These are phyloP conservation scores for Peucedramus taeniatus DNA, from an alignment of 2,113 vertebrate species.

Conservation along the genomic window DNA sequence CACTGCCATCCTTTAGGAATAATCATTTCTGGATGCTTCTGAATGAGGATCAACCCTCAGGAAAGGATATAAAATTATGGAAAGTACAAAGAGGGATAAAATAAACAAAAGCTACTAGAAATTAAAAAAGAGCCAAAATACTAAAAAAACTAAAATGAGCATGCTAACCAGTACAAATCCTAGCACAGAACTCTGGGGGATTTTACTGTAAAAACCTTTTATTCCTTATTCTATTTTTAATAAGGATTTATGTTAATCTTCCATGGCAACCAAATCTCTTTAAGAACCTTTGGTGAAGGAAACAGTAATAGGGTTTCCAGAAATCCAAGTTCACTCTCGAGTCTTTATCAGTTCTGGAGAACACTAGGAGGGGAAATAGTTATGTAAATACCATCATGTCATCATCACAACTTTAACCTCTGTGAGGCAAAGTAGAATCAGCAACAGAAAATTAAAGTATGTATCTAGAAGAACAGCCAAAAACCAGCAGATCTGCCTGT, in stretches of 20 bases:
- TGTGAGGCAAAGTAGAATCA: not conserved
- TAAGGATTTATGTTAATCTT: constrained; percentile 22
- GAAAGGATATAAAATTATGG: not conserved
- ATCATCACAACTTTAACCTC: not conserved
- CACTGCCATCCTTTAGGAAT: not conserved
- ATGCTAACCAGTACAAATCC: not conserved
- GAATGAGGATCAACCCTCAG: not conserved
- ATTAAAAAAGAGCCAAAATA: not conserved
- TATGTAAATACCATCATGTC: not conserved
- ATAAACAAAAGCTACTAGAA: not conserved
- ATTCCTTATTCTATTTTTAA: constrained; percentile 22
- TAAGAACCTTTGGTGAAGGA: not conserved
- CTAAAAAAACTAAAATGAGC: not conserved
- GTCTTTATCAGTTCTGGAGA: not conserved
- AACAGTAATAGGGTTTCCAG: not conserved
- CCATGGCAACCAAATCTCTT: constrained; percentile 9
- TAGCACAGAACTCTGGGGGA: not conserved
- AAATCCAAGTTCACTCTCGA: not conserved
- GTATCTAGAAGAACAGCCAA: not conserved
- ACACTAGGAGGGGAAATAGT: not conserved
- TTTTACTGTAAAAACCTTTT: not conserved
- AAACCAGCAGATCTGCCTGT: not conserved
- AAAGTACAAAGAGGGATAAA: not conserved
- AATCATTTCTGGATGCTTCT: not conserved
- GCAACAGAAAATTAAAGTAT: not conserved